Conservation (phyloP, 2,797 vertebrate genomes). For the Rhinatrema bivittatum region DNA sequence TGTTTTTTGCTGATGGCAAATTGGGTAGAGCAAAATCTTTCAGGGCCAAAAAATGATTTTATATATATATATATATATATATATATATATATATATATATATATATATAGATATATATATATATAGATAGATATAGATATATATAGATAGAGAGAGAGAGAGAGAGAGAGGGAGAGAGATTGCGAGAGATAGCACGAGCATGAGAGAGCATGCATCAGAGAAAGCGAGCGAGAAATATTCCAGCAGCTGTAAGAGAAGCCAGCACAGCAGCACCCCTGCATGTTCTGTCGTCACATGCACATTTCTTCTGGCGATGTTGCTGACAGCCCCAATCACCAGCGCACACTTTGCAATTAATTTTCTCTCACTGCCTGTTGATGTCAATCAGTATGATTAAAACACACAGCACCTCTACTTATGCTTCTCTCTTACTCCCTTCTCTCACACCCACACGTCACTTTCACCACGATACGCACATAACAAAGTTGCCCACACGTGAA, state of each 20-base stretch:
- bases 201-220: too few relatives aligned
- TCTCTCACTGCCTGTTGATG: background rate
- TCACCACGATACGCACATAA: background rate
- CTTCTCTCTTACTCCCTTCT: background rate
- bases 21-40: constrained; percentile 12
- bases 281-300: background rate
- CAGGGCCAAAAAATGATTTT: too few relatives aligned
- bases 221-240: background rate
- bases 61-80: too few relatives aligned
- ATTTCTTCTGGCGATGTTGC: background rate
- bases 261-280: too few relatives aligned
- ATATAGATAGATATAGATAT: too few relatives aligned
- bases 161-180: too few relatives aligned
- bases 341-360: background rate
- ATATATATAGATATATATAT: too few relatives aligned
- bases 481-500: background rate
- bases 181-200: too few relatives aligned
- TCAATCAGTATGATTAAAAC: background rate
- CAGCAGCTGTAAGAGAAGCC: background rate
- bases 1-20: background rate
- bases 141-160: too few relatives aligned
- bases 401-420: background rate
- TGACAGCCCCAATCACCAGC: background rate
- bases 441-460: rapidly evolving
- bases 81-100: too few relatives aligned